Evolutionary conservation across 2,797 vertebrate species (phyloP), one percentile per base, ranked within the genome.

Genomic region (Xiphophorus birchmanni): DNA sequence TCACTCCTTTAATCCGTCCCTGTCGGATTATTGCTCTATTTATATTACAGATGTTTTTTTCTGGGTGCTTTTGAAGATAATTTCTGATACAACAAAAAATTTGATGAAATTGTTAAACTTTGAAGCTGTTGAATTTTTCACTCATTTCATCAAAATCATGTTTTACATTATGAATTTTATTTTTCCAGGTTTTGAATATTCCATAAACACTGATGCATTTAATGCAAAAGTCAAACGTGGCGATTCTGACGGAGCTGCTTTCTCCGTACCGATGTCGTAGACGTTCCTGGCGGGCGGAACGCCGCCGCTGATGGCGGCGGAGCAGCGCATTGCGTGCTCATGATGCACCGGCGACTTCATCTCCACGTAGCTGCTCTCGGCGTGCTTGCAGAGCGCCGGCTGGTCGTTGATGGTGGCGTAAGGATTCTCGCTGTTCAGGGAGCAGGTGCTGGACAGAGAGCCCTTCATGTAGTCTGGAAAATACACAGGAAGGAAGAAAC

Each of bases 291-390:
- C 35, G 29, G 90, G 83, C 0, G 80, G 35, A 0, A 82, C n/a
- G 79, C 75, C 65, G 48, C 75, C 37, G 26, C 74, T 90, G 13
- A 93, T 94, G 81, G 84, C 95, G 90, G 93, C 80, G 85, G 90
- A 92, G 54, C 96, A 95, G 93, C 95, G 97, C 0, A 96, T 88
- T 85, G 94, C 65, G 80, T 91, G 90, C 0, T 97, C 96, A 18
- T 91, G 96, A 94, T 95, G 98, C 74, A 94, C 95, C 44, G 98
- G 98, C 0, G 98, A 98, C 90, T 98, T 99, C 98, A 99, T 99
- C 95, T 99, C 98, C 95, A 98, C 97, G 15, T 99, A 99, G 96
- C 98, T 99, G 97, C 97, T 97, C 95, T 99, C 98, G 0, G 96
- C 95, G 95, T 97, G 97, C 93, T 98, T 99, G 92, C 96, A 97